Evolutionary conservation across 2,113 vertebrate genomes (phyloP).

Genomic region (Ia io): DNA sequence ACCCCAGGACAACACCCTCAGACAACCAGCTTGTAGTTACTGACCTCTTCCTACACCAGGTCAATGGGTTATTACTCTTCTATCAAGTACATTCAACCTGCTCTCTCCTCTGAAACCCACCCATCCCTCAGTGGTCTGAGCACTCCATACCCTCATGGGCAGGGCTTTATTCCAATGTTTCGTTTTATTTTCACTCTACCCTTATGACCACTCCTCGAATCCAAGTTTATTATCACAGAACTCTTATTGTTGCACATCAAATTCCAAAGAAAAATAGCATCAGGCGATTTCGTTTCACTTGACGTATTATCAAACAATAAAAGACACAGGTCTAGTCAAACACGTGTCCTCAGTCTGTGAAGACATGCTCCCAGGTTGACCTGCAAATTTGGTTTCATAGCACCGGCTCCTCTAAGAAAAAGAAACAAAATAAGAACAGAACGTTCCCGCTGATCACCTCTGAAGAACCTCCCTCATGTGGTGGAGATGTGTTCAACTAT

Average conservation of each 20-base stretch:
- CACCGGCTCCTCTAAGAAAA: conserved; percentile 45
- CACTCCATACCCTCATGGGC: not conserved
- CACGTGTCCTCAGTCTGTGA: conserved; percentile 22
- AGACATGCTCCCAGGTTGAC: conserved; percentile 2
- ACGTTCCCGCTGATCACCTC: not conserved
- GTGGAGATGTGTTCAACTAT: not conserved
- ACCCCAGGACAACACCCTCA: not conserved
- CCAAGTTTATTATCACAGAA: not conserved
- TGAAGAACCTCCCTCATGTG: not conserved
- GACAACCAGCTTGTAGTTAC: not conserved
- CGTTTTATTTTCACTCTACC: not conserved
- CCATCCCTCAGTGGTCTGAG: not conserved
- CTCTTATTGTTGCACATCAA: conserved; percentile 52
- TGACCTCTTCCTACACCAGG: not conserved
- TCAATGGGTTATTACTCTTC: not conserved
- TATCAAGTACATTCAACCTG: not conserved
- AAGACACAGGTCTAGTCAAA: conserved; percentile 46
- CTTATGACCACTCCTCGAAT: not conserved
- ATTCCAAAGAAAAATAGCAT: conserved; percentile 49
- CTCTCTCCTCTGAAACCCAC: not conserved
- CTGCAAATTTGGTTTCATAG: conserved; percentile 47
- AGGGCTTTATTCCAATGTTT: not conserved
- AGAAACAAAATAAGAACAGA: conserved; percentile 42
- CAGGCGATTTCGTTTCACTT: conserved; percentile 36
- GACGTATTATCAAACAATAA: conserved; percentile 10